A percentile compares a stretch with the other conserved stretches of the same genome.
These are phyloP conservation scores for Prionace glauca DNA, from an alignment of 2,797 vertebrate species.

Conservation along the genomic window DNA sequence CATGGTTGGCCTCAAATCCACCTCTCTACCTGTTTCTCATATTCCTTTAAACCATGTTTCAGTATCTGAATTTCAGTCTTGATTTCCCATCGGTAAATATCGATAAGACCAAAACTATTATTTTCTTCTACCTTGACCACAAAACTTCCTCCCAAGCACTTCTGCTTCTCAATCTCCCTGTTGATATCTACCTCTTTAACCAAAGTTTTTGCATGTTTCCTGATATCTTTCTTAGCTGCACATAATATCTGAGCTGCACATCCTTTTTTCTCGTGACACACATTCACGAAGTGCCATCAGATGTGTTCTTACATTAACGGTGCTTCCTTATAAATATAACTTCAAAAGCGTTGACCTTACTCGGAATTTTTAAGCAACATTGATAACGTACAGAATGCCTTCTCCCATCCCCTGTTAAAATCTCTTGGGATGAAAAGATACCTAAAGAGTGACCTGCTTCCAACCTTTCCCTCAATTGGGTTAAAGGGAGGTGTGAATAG, in stretches of 20 bases:
- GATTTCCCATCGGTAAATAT: background rate
- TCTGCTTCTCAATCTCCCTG: too few relatives aligned
- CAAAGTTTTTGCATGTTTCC: too few relatives aligned
- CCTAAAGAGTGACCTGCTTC: background rate
- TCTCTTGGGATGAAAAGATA: background rate
- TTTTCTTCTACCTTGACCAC: background rate
- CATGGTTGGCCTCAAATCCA: too few relatives aligned
- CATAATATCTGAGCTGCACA: too few relatives aligned
- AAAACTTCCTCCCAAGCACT: background rate
- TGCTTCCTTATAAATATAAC: background rate
- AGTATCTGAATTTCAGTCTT: background rate
- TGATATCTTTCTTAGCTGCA: too few relatives aligned
- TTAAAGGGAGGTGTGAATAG: background rate
- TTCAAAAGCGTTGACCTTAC: background rate
- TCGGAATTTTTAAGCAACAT: background rate
- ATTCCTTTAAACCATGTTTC: too few relatives aligned
- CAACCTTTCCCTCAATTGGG: background rate
- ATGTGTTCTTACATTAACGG: background rate
- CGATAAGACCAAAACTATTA: background rate
- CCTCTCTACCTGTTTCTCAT: too few relatives aligned
- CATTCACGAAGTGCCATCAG: too few relatives aligned
- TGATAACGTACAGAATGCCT: background rate
- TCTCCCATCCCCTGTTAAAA: background rate
- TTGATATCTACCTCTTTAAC: too few relatives aligned
- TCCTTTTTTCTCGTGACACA: too few relatives aligned